A percentile compares a stretch with the other conserved stretches of the same genome.
Conservation (phyloP, 2,113 vertebrate genomes). For the Myrmophylax atrothorax region DNA sequence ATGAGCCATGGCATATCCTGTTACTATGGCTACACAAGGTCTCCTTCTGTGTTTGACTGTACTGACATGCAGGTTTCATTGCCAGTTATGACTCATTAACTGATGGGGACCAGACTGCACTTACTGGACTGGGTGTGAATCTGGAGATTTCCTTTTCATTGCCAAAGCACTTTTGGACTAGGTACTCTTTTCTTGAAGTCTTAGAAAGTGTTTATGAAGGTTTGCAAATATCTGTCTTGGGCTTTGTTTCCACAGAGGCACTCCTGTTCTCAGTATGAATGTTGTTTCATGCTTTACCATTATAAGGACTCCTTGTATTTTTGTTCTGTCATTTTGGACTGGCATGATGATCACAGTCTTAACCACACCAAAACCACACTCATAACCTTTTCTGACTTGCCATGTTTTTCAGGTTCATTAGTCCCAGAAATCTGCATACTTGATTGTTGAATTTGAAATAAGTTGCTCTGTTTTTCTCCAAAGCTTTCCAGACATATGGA, state of each 20-base stretch:
- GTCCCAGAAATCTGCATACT: neutral
- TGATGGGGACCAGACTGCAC: neutral
- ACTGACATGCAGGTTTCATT: neutral
- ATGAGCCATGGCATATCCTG: neutral
- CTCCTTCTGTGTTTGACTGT: neutral
- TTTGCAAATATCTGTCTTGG: neutral
- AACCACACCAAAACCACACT: neutral
- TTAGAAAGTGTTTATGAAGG: neutral
- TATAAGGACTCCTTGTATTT: neutral
- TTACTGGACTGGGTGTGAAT: neutral
- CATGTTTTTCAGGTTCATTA: neutral
- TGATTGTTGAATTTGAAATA: conserved; percentile 17
- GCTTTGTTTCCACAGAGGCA: neutral
- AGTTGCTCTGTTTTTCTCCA: neutral
- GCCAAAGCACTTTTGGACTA: neutral
- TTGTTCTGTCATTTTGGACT: neutral
- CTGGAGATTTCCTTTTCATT: neutral
- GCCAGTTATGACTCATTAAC: neutral
- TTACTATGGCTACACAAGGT: neutral
- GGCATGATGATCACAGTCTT: neutral
- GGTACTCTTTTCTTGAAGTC: neutral
- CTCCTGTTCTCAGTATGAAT: neutral
- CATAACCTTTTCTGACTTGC: neutral
- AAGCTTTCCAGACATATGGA: neutral
- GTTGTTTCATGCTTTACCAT: neutral